Conservation (phyloP, 2,797 vertebrate species). For the Tauraco hartlaubi region DNA sequence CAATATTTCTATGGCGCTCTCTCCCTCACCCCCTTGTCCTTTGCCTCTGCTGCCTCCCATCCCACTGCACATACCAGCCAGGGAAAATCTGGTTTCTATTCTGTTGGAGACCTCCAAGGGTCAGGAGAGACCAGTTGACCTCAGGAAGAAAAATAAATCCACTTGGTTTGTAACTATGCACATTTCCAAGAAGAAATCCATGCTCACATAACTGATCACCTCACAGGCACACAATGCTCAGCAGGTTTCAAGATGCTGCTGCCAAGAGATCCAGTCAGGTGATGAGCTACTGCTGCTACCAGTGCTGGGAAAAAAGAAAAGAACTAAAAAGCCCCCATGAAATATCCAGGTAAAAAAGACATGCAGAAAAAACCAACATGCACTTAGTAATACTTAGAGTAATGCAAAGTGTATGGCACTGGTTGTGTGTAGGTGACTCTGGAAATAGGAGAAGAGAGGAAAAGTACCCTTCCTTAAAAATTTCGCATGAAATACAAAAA, state of each 20-base stretch:
- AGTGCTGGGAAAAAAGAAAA: background rate
- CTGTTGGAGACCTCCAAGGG: background rate
- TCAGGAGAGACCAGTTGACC: background rate
- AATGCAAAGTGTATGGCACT: background rate
- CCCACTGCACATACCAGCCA: background rate
- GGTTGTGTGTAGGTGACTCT: background rate
- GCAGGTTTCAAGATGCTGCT: background rate
- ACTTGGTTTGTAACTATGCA: fast-evolving
- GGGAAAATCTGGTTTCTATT: background rate
- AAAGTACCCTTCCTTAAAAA: background rate
- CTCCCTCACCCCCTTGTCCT: background rate
- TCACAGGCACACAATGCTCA: background rate
- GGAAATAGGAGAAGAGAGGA: background rate
- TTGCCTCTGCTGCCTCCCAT: background rate
- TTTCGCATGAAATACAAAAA: background rate
- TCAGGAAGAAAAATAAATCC: background rate
- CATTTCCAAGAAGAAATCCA: background rate
- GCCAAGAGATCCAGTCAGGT: background rate
- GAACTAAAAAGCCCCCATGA: background rate
- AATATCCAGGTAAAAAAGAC: background rate
- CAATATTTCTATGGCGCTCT: background rate
- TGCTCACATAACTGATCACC: background rate
- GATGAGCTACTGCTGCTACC: background rate
- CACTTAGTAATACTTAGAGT: background rate
- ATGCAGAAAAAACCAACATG: background rate